Evolutionary conservation across 2,888 invertebrate species (phyloP).

Genomic region (Platypus cylindrus): DNA sequence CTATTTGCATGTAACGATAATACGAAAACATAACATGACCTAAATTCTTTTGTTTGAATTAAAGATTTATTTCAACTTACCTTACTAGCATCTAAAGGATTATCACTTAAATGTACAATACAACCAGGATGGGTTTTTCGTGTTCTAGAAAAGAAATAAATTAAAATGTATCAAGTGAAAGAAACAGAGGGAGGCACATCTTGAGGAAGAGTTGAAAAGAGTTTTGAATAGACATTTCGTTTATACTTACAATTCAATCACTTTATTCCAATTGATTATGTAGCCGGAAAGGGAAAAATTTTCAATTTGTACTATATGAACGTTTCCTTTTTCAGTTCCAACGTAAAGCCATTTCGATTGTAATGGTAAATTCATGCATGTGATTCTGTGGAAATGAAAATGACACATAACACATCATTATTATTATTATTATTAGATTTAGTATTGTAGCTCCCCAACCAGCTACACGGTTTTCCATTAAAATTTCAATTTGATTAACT

Average conservation of each 20-base stretch:
- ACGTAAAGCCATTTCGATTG: slow-evolving; percentile 98
- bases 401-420: too few relatives aligned
- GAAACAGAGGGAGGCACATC: too few relatives aligned
- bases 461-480: neutral
- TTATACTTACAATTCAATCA: slow-evolving; percentile 91
- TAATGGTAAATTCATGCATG: slow-evolving; percentile 87
- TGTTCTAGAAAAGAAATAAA: slow-evolving; percentile 53
- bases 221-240: too few relatives aligned
- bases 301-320: slow-evolving; percentile 94
- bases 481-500: slow-evolving; percentile 24
- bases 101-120: slow-evolving; percentile 92
- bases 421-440: neutral
- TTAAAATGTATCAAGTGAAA: slow-evolving; percentile 5
- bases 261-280: slow-evolving; percentile 99
- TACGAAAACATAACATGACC: too few relatives aligned
- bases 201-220: too few relatives aligned
- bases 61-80: slow-evolving; percentile 45
- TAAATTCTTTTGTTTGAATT: too few relatives aligned
- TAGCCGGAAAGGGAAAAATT: slow-evolving; percentile 93
- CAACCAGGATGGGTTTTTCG: slow-evolving; percentile 93
- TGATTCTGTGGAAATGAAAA: too few relatives aligned
- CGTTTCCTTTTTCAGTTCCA: slow-evolving; percentile 95
- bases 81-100: slow-evolving; percentile 92
- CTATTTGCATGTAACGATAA: too few relatives aligned
- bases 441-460: too few relatives aligned